phyloP scores from a whole-genome alignment of 1,140 invertebrate species.

The Leptopilina clavipes region DNA sequence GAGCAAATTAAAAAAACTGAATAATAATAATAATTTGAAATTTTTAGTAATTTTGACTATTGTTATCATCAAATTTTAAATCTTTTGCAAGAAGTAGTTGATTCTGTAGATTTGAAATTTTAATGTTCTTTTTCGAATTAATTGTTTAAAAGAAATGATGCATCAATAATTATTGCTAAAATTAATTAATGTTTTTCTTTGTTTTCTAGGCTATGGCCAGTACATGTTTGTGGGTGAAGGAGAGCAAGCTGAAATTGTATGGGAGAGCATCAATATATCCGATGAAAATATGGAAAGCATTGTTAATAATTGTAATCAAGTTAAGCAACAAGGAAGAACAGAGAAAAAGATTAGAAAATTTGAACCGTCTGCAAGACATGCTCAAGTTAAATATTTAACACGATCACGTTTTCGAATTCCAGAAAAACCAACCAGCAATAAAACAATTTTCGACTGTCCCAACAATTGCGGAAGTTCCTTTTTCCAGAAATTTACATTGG shows the following conservation, averaged over 20 bases:
- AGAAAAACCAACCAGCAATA: background rate
- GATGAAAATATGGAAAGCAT: constrained; percentile 22
- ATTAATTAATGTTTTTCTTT: constrained; percentile 9
- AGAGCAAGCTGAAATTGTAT: background rate
- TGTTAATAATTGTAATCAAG: background rate
- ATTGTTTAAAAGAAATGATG: too few relatives aligned
- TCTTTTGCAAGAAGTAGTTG: constrained; percentile 9
- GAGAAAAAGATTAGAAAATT: background rate
- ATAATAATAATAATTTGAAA: too few relatives aligned
- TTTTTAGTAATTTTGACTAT: constrained; percentile 13
- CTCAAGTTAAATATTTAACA: constrained; percentile 5
- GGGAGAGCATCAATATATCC: constrained; percentile 16
- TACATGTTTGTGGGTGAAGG: constrained; percentile 25
- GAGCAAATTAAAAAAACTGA: too few relatives aligned
- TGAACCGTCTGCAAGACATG: background rate
- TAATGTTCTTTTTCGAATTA: background rate
- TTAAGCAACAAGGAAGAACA: background rate
- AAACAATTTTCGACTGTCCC: background rate
- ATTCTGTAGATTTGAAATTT: background rate
- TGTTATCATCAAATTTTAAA: background rate
- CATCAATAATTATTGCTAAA: background rate
- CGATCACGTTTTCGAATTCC: background rate
- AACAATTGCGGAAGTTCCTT: constrained; percentile 48
- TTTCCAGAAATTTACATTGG: constrained; percentile 50
- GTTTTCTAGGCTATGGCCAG: constrained; percentile 21